Conservation (phyloP, 2,797 vertebrate genomes). For the Alosa sapidissima region DNA sequence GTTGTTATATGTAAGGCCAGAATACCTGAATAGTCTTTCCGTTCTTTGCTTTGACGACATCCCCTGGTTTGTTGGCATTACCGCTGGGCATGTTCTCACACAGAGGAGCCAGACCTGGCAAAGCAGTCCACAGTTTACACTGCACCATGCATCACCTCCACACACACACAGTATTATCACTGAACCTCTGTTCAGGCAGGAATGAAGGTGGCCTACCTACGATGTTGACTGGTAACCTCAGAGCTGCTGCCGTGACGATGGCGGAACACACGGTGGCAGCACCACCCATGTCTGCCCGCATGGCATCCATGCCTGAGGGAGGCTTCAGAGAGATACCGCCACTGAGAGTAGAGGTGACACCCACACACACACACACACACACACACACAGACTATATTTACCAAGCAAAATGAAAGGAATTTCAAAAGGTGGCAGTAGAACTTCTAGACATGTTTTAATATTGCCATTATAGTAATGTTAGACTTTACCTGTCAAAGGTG, state of each 20-base stretch:
- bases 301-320: slow-evolving; percentile 89
- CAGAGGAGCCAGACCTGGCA: slow-evolving; percentile 87
- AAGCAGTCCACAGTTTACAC: neutral
- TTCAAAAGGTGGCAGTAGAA: neutral
- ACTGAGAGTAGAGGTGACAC: slow-evolving; percentile 60
- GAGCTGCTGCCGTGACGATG: slow-evolving; percentile 87
- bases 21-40: slow-evolving; percentile 97
- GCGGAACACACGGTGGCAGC: slow-evolving; percentile 91
- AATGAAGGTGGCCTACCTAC: slow-evolving; percentile 76
- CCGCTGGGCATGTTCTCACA: slow-evolving; percentile 99
- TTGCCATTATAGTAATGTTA: neutral
- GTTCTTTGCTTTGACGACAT: slow-evolving; percentile 90
- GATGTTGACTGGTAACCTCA: slow-evolving; percentile 88
- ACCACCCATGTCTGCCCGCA: slow-evolving; percentile 98
- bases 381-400: neutral
- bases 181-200: neutral
- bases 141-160: neutral
- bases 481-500: slow-evolving; percentile 91
- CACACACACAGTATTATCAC: neutral
- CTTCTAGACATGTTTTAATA: neutral
- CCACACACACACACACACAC: neutral
- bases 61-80: slow-evolving; percentile 92
- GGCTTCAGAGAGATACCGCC: slow-evolving; percentile 98
- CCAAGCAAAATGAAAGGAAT: neutral
- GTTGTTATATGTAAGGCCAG: neutral